Base-by-base conservation (phyloP, 1,140 invertebrate species). In the Alviniconcha marisindica region DNA sequence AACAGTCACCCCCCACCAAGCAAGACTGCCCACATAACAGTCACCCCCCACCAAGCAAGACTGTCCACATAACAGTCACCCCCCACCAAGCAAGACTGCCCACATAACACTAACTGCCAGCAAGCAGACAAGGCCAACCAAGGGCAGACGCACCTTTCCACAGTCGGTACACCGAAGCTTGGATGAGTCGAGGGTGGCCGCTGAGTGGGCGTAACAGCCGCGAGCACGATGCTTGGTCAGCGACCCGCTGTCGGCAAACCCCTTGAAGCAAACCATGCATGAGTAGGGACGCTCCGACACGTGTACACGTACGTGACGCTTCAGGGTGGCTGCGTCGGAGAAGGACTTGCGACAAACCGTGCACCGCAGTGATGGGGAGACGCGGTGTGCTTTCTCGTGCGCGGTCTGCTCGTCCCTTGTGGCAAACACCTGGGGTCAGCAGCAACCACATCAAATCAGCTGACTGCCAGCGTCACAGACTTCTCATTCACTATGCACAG, bases 121-220 rank as follows among this genome's bases (percentile, higher is more conserved):
- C n/a, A n/a, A n/a, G n/a, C n/a, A n/a, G n/a, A n/a, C n/a, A n/a
- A n/a, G n/a, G n/a, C 48, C 21, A 51, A 51, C 10, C 10, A n/a
- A 66, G 10, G 0, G 38, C 36, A 31, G 5, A 28, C 38, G 33
- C 28, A 80, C 78, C 78, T 80, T 80, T 3, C 78, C 78, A 69
- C 78, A 80, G 28, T 80, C 56, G 2, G 18, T 60, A 69, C 78
- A 80, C 18, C 12, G 78, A 21, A 95, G 95, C 90, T 85, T 88
- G 2, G 74, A 78, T 40, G 81, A 81, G 4, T 86, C 77, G 18
- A 60, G 24, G 31, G 83, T 83, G 1, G 54, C 76, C 33, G 69
- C 97, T 1, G 97, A 97, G 91, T 98, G 98, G 92, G 99, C 97
- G 10, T 97, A 98, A 93, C 90, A 99, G 74, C 92, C 91, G 36